Base-by-base conservation (phyloP, 1,140 invertebrate genomes). In the Trachymyrmex cornetzi region DNA sequence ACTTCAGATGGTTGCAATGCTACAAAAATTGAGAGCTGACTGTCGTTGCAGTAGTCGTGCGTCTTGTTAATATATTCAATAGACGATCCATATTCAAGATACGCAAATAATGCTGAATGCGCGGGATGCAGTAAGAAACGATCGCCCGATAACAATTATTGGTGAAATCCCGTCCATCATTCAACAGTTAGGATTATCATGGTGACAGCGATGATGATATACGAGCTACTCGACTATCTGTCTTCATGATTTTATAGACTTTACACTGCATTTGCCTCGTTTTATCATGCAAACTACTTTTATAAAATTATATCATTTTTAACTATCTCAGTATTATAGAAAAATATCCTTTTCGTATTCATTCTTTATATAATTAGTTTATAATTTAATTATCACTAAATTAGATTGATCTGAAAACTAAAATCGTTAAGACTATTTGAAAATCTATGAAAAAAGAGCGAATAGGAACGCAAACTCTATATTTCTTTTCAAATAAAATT, bases 201-300 rank as follows among this genome's bases (percentile, higher is more conserved):
- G 77, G 14, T 67, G 61, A 66, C 61, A 79, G 61, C 7, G 59
- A 88, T 30, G 64, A 79, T 77, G 87, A 74, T 69, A 27, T 55
- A 72, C 19, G 69, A 86, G 44, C 11, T 30, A 27, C 11, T 71
- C 61, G 38, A 50, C 27, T 72, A 89, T 87, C 69, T 71, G 69
- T 89, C 87, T 89, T 89, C 88, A 77, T 90, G 71, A 82, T 89
- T 90, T 80, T 66, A 24, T 75, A 57, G 22, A 71, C 44, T 75
- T 30, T n/a, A 24, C 57, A 44, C 61, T 74, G 67, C 27, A 22
- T 88, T 53, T 67, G 34, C 5, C 9, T 24, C 12, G 30, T 57
- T 59, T 59, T 22, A 34, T 12, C n/a, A 22, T 53, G 19, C 57
- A 69, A 57, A 24, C 48, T 19, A 38, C 53, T 64, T 24, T 30